Evolutionary conservation across 2,888 invertebrate species (phyloP).

Genomic region (Orchesella flavescens): DNA sequence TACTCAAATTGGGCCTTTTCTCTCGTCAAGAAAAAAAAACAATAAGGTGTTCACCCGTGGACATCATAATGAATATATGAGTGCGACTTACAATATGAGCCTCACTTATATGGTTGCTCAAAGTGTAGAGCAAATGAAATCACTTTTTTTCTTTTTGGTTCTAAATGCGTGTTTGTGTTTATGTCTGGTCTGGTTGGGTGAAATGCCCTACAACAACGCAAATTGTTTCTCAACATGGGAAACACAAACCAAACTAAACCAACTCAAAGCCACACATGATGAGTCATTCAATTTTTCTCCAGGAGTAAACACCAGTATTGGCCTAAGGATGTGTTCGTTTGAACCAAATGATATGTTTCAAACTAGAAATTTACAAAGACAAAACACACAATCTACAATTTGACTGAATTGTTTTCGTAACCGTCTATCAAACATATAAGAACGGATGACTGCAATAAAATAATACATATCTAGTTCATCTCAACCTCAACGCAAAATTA

Average conservation of each 20-base stretch:
- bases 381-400: conserved; percentile 38
- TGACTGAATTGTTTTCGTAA: conserved; percentile 14
- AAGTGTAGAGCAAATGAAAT: neutral
- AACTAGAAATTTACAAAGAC: conserved; percentile 18
- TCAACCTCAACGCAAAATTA: too few species aligned
- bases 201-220: neutral
- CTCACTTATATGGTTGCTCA: too few species aligned
- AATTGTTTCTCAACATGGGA: neutral
- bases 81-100: too few species aligned
- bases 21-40: neutral
- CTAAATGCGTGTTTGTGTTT: conserved; percentile 15
- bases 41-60: neutral
- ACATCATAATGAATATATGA: too few species aligned
- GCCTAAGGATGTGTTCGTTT: conserved; percentile 46
- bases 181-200: neutral
- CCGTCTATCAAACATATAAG: neutral
- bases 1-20: conserved; percentile 7
- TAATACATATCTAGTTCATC: too few species aligned
- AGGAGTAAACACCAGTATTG: conserved; percentile 8
- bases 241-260: too few species aligned
- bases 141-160: neutral
- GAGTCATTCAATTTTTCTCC: conserved; percentile 42
- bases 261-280: conserved; percentile 3
- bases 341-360: conserved; percentile 46
- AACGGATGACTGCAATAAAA: too few species aligned